Base-by-base conservation (phyloP, 2,113 vertebrate species). In the Acanthisitta chloris region DNA sequence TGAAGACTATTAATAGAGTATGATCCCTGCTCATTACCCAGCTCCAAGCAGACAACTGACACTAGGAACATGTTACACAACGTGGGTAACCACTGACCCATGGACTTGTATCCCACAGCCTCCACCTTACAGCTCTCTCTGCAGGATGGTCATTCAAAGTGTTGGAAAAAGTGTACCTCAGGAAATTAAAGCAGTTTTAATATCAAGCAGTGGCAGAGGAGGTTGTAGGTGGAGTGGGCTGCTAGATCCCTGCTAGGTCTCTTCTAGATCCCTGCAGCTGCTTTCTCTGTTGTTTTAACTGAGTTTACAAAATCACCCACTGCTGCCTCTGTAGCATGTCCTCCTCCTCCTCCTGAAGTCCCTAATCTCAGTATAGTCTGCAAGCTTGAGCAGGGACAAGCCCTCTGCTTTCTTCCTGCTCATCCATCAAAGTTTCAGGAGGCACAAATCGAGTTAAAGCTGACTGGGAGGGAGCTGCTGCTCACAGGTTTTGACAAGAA, bases 261-360 rank as follows among this genome's bases (percentile, higher is more conserved):
- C 36, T 16, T 43, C 33, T 19, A 34, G 61, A 40, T 62, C 87
- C 34, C n/a, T 52, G 38, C 76, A 36, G 66, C 12, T 17, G 38
- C 24, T 59, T 43, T 57, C 55, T 57, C 55, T n/a, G 33, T 57
- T 48, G n/a, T 8, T 66, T 82, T 43, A 71, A 16, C 61, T 14
- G 14, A 28, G 42, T 15, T 55, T 31, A 20, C 4, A 9, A 40
- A 8, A 49, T 24, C 21, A 9, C 12, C 0, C 7, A 1, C 15
- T 49, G 6, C 26, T 51, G 57, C 43, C 43, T 14, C 72, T 58
- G 65, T 28, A 5, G 8, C 5, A 1, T 12, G 10, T 24, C 25
- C 25, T 73, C 40, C 15, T 70, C 48, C 43, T 71, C 28, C 16
- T 25, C 48, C 33, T 67, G 34, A 31, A 23, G 21, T 48, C 58